Base-by-base conservation (phyloP, 2,888 invertebrate genomes). In the Pterobdella sp. region DNA sequence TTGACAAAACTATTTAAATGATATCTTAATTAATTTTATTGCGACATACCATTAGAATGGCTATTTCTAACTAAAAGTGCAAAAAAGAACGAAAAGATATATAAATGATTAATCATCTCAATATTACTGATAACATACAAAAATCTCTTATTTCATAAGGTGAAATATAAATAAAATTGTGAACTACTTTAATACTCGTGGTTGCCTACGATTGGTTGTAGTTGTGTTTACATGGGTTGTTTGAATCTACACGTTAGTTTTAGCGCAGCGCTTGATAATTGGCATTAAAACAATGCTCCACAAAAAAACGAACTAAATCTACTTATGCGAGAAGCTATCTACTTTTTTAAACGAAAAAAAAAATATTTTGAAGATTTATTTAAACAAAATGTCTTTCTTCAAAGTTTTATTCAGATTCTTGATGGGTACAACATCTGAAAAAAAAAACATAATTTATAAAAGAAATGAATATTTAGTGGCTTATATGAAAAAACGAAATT, bases 401-500 rank as follows among this genome's bases (percentile, higher is more conserved):
- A 18, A 31, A 26, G 31, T 36, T n/a, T 22, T 2, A 4, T 31
- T 86, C 84, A 87, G 76, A 86, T 85, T 81, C 86, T 85, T 79
- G 87, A 87, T 76, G 87, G 87, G 82, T 88, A 88, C 83, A 88
- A 81, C 86, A 88, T 86, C 86, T 87, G 82, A 81, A 84, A 82
- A 67, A 76, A 76, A 73, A 75, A 75, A 76, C 14, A 18, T 10
- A 68, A 7, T 49, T 49, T 68, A 56, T 42, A 29, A 32, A 31
- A 67, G 32, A 31, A 10, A 14, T 29, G 34, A 35, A 22, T 22
- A 34, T 18, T 42, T 4, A 29, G 26, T 49, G 52, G 22, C n/a
- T n/a, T n/a, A n/a, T n/a, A n/a, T n/a, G n/a, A n/a, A n/a, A n/a
- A n/a, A n/a, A n/a, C n/a, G n/a, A n/a, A n/a, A n/a, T n/a, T n/a